Evolutionary conservation across 2,113 vertebrate species (phyloP), one percentile per base, ranked within the genome.

Genomic region (Sebastes fasciatus): DNA sequence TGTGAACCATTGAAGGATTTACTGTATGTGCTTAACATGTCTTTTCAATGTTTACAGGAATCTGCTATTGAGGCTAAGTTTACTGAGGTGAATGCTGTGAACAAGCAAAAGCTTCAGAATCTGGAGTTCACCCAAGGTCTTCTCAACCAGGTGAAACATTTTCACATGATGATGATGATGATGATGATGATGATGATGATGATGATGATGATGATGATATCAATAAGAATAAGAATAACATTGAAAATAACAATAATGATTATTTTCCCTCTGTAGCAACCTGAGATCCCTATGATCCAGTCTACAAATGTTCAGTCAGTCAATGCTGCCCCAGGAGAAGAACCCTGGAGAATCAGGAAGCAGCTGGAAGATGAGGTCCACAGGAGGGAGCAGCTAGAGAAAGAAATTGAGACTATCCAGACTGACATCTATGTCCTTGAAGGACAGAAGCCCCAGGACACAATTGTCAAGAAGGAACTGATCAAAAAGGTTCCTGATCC

Each of bases 401-500:
- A 88, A 0, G 97, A 99, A 92, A 96, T 99, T 75, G 86, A 94
- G 86, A 93, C 89, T 34, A 95, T 97, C 67, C 97, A 97, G 86
- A 96, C 94, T 16, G 97, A 99, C 76, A 97, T 99, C 23, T 94
- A 96, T 81, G 72, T 94, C 23, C 95, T 99, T 76, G 97, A 97
- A 89, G 95, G 95, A 70, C 97, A 96, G 84, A 97, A 96, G 86
- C 97, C 97, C 0, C 97, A 97, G 80, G 98, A 98, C 79, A 96
- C 96, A 0, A 85, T 98, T 21, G 90, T 99, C 65, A 97, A 96
- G 91, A 98, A 97, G 48, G 97, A 99, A 78, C 91, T 98, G 61
- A 92, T 98, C 79, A 99, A 98, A 88, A 97, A 97, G 86, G 95
- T 99, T 51, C 96, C 97, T 0, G 98, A 99, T 72, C 98, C 98